phyloP scores from a whole-genome alignment of 2,113 vertebrate genomes.

The Eublepharis macularius region DNA sequence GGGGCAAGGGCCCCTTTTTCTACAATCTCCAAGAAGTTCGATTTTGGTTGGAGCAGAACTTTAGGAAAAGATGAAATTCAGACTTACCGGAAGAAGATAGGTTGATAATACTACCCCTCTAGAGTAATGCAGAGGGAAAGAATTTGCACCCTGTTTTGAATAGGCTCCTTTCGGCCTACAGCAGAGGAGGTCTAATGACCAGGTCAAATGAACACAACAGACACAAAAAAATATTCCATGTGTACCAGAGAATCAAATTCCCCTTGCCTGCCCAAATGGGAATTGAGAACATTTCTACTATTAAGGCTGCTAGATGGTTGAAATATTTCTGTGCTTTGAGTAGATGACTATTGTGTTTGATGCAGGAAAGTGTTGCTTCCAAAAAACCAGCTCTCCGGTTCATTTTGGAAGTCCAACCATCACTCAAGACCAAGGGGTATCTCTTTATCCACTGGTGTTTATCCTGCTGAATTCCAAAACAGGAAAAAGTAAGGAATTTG shows the following conservation, averaged over 20 bases:
- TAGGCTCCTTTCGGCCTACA: slow-evolving; percentile 38
- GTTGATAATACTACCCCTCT: slow-evolving; percentile 50
- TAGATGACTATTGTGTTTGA: neutral
- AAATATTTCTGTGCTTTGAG: slow-evolving; percentile 18
- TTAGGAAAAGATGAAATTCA: slow-evolving; percentile 81
- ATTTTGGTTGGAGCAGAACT: slow-evolving; percentile 90
- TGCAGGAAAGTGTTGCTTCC: slow-evolving; percentile 31
- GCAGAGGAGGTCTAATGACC: slow-evolving; percentile 48
- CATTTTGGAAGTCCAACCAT: neutral
- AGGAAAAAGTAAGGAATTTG: slow-evolving; percentile 1
- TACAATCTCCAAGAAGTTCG: slow-evolving; percentile 92
- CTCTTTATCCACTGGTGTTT: slow-evolving; percentile 14
- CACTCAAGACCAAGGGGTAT: neutral
- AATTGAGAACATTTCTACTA: slow-evolving; percentile 39
- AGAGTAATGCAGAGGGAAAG: slow-evolving; percentile 62
- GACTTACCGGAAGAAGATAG: slow-evolving; percentile 53
- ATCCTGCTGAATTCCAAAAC: neutral
- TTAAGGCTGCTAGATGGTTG: slow-evolving; percentile 24
- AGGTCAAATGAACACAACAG: slow-evolving; percentile 32
- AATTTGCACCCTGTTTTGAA: slow-evolving; percentile 49
- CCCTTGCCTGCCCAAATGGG: neutral
- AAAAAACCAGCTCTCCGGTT: slow-evolving; percentile 10
- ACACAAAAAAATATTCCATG: slow-evolving; percentile 45
- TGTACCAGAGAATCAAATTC: slow-evolving; percentile 27
- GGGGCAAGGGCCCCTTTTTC: slow-evolving; percentile 95